Evolutionary conservation across 2,888 invertebrate species (phyloP).

Genomic region (Eupeodes latifasciatus): DNA sequence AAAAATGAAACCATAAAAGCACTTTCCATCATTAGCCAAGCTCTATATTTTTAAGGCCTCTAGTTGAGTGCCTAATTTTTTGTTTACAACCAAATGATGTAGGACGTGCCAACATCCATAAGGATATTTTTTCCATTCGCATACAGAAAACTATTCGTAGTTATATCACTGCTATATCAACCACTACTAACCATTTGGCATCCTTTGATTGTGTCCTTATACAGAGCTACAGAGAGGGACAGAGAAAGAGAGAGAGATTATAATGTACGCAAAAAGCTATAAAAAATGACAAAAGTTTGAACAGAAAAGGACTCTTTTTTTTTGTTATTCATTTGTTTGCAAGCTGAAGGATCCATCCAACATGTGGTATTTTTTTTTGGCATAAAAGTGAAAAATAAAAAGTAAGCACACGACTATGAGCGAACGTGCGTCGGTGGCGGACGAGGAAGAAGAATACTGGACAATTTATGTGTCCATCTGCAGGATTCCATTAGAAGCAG

Average conservation of each 20-base stretch:
- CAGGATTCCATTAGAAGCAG: constrained; percentile 72
- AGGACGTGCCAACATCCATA: constrained; percentile 55
- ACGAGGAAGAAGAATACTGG: constrained; percentile 24
- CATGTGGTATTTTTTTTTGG: constrained; percentile 18
- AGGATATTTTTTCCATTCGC: constrained; percentile 6
- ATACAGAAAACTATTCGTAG: constrained; percentile 13
- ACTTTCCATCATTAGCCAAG: constrained; percentile 50
- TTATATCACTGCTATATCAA: constrained; percentile 48
- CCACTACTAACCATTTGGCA: constrained; percentile 33
- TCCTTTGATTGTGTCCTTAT: constrained; percentile 52
- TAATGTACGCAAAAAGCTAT: constrained; percentile 63
- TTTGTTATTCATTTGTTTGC: constrained; percentile 8
- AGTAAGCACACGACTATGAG: not conserved
- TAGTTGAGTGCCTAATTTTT: constrained; percentile 15
- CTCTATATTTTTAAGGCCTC: constrained; percentile 41
- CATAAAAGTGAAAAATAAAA: constrained; percentile 34
- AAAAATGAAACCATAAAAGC: constrained; percentile 70
- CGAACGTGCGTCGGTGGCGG: no score
- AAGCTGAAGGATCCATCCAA: not conserved
- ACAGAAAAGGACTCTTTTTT: constrained; percentile 46
- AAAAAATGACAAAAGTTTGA: constrained; percentile 72
- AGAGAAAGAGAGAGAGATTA: constrained; percentile 38
- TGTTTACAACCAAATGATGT: constrained; percentile 5
- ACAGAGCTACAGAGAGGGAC: not conserved
- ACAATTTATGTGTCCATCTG: constrained; percentile 75